phyloP scores from a whole-genome alignment of 2,113 vertebrate species.

The Toxostoma redivivum region DNA sequence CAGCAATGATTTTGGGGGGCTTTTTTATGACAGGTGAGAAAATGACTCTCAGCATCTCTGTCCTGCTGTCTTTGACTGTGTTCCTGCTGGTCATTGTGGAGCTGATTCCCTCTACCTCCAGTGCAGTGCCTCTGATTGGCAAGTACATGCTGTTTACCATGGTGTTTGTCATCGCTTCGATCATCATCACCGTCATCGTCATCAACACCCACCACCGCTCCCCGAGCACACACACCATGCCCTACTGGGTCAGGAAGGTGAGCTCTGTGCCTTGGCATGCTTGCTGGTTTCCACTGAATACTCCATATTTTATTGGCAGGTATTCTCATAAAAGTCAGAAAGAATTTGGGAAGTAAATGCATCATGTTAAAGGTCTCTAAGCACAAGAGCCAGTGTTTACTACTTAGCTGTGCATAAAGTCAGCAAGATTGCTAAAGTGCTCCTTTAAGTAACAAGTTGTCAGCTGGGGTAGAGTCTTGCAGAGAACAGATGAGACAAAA shows the following conservation, averaged over 20 bases:
- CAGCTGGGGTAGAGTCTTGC: not conserved
- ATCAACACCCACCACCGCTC: slow-evolving; percentile 98
- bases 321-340: slow-evolving; percentile 6
- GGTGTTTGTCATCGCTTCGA: slow-evolving; percentile 95
- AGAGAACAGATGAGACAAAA: not conserved
- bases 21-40: slow-evolving; percentile 83
- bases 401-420: not conserved
- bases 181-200: slow-evolving; percentile 96
- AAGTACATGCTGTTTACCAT: slow-evolving; percentile 99
- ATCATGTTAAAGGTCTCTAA: not conserved
- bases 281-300: not conserved
- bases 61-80: slow-evolving; percentile 93
- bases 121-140: slow-evolving; percentile 92
- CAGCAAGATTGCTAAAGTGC: not conserved
- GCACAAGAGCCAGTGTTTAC: not conserved
- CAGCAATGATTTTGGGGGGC: not conserved
- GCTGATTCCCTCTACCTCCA: slow-evolving; percentile 96
- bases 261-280: not conserved
- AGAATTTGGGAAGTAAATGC: not conserved
- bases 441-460: not conserved
- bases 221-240: slow-evolving; percentile 96
- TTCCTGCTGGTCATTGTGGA: slow-evolving; percentile 98
- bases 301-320: not conserved
- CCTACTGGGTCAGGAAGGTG: slow-evolving; percentile 94
- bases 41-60: slow-evolving; percentile 98